phyloP scores from a whole-genome alignment of 2,888 invertebrate genomes.

The Epistrophella euchroma region DNA sequence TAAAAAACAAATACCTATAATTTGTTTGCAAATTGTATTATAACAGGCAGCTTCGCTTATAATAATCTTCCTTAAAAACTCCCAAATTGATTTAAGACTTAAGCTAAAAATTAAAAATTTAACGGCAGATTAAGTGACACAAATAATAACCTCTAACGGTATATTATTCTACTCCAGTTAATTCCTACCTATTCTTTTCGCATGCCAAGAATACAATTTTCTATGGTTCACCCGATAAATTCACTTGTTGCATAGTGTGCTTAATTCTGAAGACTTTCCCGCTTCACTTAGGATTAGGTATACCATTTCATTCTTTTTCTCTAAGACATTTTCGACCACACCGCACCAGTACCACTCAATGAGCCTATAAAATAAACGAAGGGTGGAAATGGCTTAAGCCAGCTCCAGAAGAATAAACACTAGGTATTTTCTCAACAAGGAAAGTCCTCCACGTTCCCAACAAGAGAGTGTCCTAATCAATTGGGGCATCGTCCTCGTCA shows the following conservation, averaged over 20 bases:
- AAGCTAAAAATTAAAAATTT: no score
- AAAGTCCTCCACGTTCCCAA: slow-evolving; percentile 37
- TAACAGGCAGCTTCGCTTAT: no score
- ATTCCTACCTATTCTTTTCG: slow-evolving; percentile 58
- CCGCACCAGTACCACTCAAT: slow-evolving; percentile 18
- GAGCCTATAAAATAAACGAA: slow-evolving; percentile 48
- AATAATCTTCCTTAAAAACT: no score
- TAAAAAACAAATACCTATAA: no score
- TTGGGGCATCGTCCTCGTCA: slow-evolving; percentile 36
- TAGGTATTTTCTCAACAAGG: slow-evolving; percentile 38
- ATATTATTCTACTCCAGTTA: slow-evolving; percentile 40
- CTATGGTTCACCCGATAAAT: slow-evolving; percentile 30
- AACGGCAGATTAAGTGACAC: background rate
- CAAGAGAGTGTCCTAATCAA: slow-evolving; percentile 69
- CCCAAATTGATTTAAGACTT: no score
- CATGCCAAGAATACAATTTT: slow-evolving; percentile 48
- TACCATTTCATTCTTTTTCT: slow-evolving; percentile 24
- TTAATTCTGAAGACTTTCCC: slow-evolving; percentile 2
- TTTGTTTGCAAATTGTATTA: no score
- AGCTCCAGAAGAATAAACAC: slow-evolving; percentile 58
- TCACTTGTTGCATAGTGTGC: slow-evolving; percentile 57
- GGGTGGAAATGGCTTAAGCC: slow-evolving; percentile 50
- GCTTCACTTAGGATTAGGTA: background rate
- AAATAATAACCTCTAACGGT: slow-evolving; percentile 49
- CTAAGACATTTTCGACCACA: slow-evolving; percentile 25